Evolutionary conservation across 2,113 vertebrate species (phyloP).

Genomic region (Tachysurus fulvidraco): DNA sequence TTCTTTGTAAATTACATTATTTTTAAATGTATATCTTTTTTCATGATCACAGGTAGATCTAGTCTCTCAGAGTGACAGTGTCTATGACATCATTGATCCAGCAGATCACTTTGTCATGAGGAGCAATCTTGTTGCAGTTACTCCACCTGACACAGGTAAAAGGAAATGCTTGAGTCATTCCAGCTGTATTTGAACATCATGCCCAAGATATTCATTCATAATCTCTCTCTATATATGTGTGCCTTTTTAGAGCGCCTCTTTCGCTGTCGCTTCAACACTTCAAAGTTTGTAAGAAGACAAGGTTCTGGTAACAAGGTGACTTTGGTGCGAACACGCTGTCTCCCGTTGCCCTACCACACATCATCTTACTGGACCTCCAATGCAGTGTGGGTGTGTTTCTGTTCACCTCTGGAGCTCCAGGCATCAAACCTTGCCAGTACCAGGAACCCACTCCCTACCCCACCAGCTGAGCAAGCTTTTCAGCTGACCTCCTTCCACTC

Average conservation of each 20-base stretch:
- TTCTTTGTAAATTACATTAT: not conserved
- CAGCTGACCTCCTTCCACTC: constrained; percentile 85
- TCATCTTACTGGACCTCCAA: constrained; percentile 85
- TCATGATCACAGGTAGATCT: constrained; percentile 77
- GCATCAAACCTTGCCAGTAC: constrained; percentile 62
- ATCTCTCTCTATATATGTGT: not conserved
- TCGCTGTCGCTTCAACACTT: constrained; percentile 88
- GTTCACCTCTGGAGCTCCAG: constrained; percentile 82
- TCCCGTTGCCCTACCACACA: constrained; percentile 75
- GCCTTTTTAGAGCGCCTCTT: constrained; percentile 77
- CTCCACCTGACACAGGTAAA: constrained; percentile 75
- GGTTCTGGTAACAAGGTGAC: constrained; percentile 86
- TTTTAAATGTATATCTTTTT: not conserved
- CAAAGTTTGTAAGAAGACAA: constrained; percentile 86
- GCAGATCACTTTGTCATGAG: constrained; percentile 82
- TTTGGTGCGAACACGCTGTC: constrained; percentile 83
- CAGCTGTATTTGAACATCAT: not conserved
- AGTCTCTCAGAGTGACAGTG: constrained; percentile 86
- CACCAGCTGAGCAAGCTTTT: constrained; percentile 71
- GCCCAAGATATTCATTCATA: not conserved
- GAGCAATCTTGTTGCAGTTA: constrained; percentile 76
- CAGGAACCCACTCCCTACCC: constrained; percentile 54
- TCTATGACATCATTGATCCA: constrained; percentile 85
- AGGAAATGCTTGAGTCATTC: not conserved
- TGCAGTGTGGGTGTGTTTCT: constrained; percentile 87